A percentile compares a stretch with the other conserved stretches of the same genome.
These are phyloP conservation scores for Zaprionus inermis DNA, from an alignment of 1,140 invertebrate genomes.

Conservation along the genomic window DNA sequence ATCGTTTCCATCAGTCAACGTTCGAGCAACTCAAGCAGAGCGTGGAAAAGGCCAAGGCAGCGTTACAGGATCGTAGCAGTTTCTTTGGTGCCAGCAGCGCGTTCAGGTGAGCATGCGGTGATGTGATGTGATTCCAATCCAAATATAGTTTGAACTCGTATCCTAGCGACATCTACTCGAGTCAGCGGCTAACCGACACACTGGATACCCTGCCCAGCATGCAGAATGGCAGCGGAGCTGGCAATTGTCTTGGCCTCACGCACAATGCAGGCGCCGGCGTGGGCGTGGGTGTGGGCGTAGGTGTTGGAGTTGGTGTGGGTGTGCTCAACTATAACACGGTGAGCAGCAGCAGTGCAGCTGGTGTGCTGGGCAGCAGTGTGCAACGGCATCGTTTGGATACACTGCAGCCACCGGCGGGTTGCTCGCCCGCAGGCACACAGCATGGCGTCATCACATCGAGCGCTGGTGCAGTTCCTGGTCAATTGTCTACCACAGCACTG, in stretches of 20 bases:
- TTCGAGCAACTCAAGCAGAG: slow-evolving; percentile 95
- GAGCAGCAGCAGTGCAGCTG: slow-evolving; percentile 67
- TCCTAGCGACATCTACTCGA: slow-evolving; percentile 80
- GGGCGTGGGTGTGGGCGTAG: slow-evolving; percentile 52
- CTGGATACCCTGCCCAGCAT: slow-evolving; percentile 76
- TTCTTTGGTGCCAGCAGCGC: slow-evolving; percentile 83
- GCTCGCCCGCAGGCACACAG: slow-evolving; percentile 73
- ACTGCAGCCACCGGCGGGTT: slow-evolving; percentile 70
- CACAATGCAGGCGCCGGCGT: slow-evolving; percentile 63
- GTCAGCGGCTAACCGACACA: slow-evolving; percentile 75
- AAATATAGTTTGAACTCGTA: background rate
- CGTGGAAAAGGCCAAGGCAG: slow-evolving; percentile 94
- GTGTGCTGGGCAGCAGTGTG: slow-evolving; percentile 59
- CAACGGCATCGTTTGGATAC: slow-evolving; percentile 76
- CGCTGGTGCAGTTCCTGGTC: slow-evolving; percentile 36
- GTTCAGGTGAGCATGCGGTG: slow-evolving; percentile 67
- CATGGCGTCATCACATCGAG: slow-evolving; percentile 79
- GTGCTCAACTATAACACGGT: slow-evolving; percentile 80
- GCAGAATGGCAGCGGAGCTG: slow-evolving; percentile 65
- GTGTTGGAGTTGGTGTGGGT: slow-evolving; percentile 56
- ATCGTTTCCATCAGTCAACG: slow-evolving; percentile 90
- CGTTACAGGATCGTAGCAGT: slow-evolving; percentile 86
- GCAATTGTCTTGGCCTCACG: slow-evolving; percentile 71
- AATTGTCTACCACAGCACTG: slow-evolving; percentile 44
- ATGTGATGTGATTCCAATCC: background rate